Evolutionary conservation across 2,888 invertebrate species (phyloP).

Genomic region (Taenaris catops): DNA sequence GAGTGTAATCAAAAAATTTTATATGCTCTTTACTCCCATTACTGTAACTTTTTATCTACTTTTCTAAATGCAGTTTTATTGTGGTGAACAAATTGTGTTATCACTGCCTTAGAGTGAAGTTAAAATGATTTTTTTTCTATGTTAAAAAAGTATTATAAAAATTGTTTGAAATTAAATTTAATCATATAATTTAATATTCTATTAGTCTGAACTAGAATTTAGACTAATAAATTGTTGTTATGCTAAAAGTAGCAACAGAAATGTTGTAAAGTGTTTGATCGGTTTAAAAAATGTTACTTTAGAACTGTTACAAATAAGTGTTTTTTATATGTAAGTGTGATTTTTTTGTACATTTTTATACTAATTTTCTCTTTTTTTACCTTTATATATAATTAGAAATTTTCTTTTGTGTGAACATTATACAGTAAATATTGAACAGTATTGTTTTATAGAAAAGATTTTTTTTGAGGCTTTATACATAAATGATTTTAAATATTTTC

Average conservation of each 20-base stretch:
- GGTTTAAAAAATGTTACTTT: constrained; percentile 48
- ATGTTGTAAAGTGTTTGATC: constrained; percentile 73
- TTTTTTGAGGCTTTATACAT: constrained; percentile 52
- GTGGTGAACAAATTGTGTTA: constrained; percentile 53
- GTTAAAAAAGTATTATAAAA: constrained; percentile 58
- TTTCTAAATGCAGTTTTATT: no score
- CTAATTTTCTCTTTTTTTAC: constrained; percentile 18
- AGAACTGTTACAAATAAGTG: constrained; percentile 29
- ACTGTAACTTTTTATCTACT: no score
- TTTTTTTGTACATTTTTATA: constrained; percentile 13
- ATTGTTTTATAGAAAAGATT: constrained; percentile 54
- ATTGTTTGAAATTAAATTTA: no score
- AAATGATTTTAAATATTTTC: constrained; percentile 14
- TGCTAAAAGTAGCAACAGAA: constrained; percentile 51
- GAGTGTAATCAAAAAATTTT: no score
- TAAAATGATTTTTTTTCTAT: constrained; percentile 61
- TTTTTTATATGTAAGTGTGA: constrained; percentile 13
- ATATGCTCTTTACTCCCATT: no score
- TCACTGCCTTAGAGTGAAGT: constrained; percentile 77
- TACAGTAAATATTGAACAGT: constrained; percentile 47
- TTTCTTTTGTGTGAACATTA: constrained; percentile 42
- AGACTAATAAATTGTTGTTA: constrained; percentile 40
- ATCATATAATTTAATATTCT: no score
- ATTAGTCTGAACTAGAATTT: constrained; percentile 35
- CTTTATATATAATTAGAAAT: constrained; percentile 35